Evolutionary conservation across 2,113 vertebrate species (phyloP).

Genomic region (Formicarius rufipectus): DNA sequence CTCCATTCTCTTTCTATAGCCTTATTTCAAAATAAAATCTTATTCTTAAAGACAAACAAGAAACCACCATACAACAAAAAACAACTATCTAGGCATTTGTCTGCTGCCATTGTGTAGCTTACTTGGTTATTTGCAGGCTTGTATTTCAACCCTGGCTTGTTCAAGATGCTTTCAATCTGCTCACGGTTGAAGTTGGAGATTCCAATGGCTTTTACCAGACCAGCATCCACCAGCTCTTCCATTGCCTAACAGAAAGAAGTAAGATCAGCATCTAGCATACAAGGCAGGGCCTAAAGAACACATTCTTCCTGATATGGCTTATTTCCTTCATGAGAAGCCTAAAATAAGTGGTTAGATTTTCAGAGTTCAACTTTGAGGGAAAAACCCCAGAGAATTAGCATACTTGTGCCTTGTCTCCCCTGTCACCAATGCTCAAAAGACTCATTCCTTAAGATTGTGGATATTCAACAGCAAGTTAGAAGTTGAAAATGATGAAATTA

Average conservation of each 20-base stretch:
- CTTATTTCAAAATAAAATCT: neutral
- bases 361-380: neutral
- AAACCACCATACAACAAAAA: neutral
- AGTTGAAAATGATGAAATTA: neutral
- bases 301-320: neutral
- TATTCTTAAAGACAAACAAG: neutral
- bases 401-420: neutral
- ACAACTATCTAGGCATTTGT: neutral
- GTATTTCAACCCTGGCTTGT: slow-evolving; percentile 89
- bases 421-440: neutral
- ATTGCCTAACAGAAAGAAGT: slow-evolving; percentile 76
- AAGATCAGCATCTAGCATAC: neutral
- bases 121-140: slow-evolving; percentile 91
- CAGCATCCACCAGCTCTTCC: slow-evolving; percentile 89
- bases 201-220: slow-evolving; percentile 88
- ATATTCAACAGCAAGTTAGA: neutral
- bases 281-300: neutral
- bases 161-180: slow-evolving; percentile 86
- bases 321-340: neutral
- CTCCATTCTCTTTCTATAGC: neutral
- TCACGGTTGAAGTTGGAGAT: slow-evolving; percentile 92
- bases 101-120: neutral
- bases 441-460: neutral
- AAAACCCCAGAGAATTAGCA: neutral
- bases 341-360: neutral